A percentile compares a stretch with the other conserved stretches of the same genome.
phyloP scores from a whole-genome alignment of 1,140 invertebrate species.

The Diuraphis noxia region DNA sequence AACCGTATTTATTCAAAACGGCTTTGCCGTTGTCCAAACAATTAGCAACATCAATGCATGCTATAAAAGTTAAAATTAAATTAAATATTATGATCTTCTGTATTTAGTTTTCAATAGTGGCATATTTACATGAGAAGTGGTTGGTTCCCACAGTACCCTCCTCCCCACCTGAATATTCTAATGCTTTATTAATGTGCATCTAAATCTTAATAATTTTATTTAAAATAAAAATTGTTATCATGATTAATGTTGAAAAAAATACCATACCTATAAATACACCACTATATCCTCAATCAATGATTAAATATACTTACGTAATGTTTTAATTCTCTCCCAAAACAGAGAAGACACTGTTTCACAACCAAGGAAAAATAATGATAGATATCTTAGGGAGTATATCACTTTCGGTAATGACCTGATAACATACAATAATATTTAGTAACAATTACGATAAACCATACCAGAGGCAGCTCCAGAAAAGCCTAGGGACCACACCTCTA shows the following conservation, averaged over 20 bases:
- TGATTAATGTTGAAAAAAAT: neutral
- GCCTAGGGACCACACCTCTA: too few species aligned
- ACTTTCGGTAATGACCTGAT: constrained; percentile 61
- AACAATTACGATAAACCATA: neutral
- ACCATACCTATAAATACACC: neutral
- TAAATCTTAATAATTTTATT: neutral
- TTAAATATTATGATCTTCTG: neutral
- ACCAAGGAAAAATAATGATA: constrained; percentile 72
- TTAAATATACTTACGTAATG: constrained; percentile 62
- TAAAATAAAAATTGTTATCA: neutral
- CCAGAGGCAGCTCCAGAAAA: too few species aligned
- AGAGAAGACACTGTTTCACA: constrained; percentile 70
- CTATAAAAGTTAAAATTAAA: constrained; percentile 13
- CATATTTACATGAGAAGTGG: neutral
- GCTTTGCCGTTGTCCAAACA: constrained; percentile 43
- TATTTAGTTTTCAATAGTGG: neutral
- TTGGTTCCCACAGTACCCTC: neutral
- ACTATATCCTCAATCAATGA: neutral
- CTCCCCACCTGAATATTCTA: neutral
- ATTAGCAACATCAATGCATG: constrained; percentile 12
- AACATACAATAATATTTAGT: constrained; percentile 32
- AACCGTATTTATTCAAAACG: constrained; percentile 32
- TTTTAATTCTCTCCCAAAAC: constrained; percentile 68
- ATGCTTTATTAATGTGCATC: neutral
- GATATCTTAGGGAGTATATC: constrained; percentile 65